These are phyloP conservation scores for Fregata magnificens DNA, from an alignment of 2,113 vertebrate genomes.

Conservation along the genomic window DNA sequence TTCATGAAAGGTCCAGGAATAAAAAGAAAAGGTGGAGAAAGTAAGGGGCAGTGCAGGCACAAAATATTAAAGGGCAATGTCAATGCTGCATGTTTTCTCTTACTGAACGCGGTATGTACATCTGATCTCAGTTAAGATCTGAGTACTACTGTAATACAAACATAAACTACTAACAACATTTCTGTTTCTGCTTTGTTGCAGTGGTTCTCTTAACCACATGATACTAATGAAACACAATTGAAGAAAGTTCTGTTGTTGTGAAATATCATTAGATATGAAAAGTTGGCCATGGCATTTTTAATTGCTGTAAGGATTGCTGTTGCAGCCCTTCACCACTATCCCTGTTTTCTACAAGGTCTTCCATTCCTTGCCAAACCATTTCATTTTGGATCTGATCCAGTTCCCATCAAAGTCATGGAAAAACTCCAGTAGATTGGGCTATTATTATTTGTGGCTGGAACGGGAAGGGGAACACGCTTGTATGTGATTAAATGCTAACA, in stretches of 20 bases:
- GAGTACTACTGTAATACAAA: background rate
- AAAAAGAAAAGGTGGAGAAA: background rate
- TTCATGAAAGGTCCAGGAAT: background rate
- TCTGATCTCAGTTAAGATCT: background rate
- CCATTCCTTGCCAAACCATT: background rate
- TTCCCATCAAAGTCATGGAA: constrained; percentile 24
- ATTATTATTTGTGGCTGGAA: constrained; percentile 16
- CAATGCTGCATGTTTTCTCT: background rate
- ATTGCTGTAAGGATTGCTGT: background rate
- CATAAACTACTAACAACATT: background rate
- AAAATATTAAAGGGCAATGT: background rate
- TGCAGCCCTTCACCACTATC: background rate
- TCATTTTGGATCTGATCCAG: background rate
- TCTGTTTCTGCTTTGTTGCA: background rate
- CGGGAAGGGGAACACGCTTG: background rate
- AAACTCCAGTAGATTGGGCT: background rate
- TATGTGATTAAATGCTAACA: constrained; percentile 1
- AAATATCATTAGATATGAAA: background rate
- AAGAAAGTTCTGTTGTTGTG: background rate
- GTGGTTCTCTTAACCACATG: background rate
- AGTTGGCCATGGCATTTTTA: background rate
- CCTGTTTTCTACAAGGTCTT: background rate
- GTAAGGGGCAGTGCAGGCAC: background rate
- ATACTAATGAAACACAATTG: background rate
- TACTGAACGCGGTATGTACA: background rate